Evolutionary conservation across 2,888 invertebrate genomes (phyloP).

Genomic region (Drymonia ruficornis): DNA sequence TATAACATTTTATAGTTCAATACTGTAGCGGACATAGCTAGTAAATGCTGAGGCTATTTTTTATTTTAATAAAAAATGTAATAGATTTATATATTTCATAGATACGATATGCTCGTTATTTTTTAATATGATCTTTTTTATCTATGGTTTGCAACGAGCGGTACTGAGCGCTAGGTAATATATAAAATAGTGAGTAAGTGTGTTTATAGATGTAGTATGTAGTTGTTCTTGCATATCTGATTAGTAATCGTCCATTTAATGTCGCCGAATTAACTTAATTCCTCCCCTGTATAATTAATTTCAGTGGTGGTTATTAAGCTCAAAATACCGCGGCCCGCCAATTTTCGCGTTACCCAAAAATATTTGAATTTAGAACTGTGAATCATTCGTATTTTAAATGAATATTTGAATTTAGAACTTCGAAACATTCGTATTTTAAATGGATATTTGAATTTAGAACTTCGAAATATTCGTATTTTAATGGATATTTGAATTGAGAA

Average conservation of each 20-base stretch:
- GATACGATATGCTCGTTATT: slow-evolving; percentile 59
- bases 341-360: too few species aligned
- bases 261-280: slow-evolving; percentile 34
- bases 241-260: slow-evolving; percentile 32
- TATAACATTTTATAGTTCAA: slow-evolving; percentile 47
- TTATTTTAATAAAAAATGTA: slow-evolving; percentile 14
- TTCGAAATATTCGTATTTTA: too few species aligned
- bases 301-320: slow-evolving; percentile 29
- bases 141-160: slow-evolving; percentile 51
- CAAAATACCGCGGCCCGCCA: background rate
- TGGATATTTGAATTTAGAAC: too few species aligned
- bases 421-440: too few species aligned
- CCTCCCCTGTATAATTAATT: slow-evolving; percentile 2
- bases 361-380: too few species aligned
- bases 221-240: slow-evolving; percentile 52
- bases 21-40: slow-evolving; percentile 21
- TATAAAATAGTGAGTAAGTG: slow-evolving; percentile 39
- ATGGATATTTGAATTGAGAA: too few species aligned
- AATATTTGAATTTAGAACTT: too few species aligned
- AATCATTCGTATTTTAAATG: too few species aligned
- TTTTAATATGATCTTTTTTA: slow-evolving; percentile 35
- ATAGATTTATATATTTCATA: slow-evolving; percentile 35
- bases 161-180: slow-evolving; percentile 54
- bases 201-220: slow-evolving; percentile 55
- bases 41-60: slow-evolving; percentile 18